Conservation (phyloP, 1,140 invertebrate genomes). For the Trichogramma pretiosum region DNA sequence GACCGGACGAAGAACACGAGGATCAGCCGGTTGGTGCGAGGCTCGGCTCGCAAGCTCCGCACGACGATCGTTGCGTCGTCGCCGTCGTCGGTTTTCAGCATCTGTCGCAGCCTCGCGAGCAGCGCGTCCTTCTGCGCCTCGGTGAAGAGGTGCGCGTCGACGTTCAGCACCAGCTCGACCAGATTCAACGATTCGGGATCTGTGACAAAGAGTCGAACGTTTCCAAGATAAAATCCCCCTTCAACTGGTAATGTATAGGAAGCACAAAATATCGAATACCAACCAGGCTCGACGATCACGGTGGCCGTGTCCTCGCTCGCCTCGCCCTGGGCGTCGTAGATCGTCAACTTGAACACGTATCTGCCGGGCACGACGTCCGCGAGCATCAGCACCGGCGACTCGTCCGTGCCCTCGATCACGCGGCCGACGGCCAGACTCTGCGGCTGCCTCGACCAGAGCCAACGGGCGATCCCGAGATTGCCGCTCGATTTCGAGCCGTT, state of each 20-base stretch:
- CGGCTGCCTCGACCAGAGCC: constrained; percentile 74
- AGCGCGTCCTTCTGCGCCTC: constrained; percentile 66
- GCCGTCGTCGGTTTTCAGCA: constrained; percentile 64
- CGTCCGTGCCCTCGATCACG: constrained; percentile 65
- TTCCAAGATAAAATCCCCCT: no score
- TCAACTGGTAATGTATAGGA: no score
- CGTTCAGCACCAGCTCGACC: constrained; percentile 71
- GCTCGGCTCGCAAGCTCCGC: constrained; percentile 53
- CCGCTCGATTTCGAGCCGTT: constrained; percentile 82
- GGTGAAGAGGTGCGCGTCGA: constrained; percentile 62
- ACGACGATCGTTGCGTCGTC: constrained; percentile 58
- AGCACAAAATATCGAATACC: constrained; percentile 5
- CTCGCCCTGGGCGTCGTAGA: constrained; percentile 81
- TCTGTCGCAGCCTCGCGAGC: constrained; percentile 64
- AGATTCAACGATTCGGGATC: constrained; percentile 46
- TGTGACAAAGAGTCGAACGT: no score
- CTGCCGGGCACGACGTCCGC: constrained; percentile 76
- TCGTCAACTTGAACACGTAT: constrained; percentile 81
- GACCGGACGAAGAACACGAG: constrained; percentile 55
- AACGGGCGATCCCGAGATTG: constrained; percentile 77
- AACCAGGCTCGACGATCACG: constrained; percentile 72
- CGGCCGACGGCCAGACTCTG: constrained; percentile 76
- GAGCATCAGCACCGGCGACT: constrained; percentile 69
- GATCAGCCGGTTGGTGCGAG: constrained; percentile 48
- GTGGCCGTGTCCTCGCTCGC: constrained; percentile 71